phyloP scores from a whole-genome alignment of 2,888 invertebrate genomes.

The Lepidochrysops patricia region DNA sequence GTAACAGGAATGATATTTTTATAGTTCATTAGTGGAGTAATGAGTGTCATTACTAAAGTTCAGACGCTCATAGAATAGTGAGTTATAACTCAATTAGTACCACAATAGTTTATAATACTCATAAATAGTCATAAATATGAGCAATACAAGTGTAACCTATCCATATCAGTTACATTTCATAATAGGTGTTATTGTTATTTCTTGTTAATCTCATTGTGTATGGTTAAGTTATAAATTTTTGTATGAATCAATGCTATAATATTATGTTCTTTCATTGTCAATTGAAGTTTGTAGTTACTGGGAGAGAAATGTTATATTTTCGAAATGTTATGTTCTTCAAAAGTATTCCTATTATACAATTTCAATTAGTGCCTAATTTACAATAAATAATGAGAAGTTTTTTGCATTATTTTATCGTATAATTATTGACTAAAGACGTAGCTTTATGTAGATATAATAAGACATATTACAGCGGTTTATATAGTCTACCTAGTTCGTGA shows the following conservation, averaged over 20 bases:
- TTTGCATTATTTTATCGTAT: no score
- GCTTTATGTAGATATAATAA: no score
- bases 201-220: slow-evolving; percentile 4
- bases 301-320: no score
- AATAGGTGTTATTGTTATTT: slow-evolving; percentile 5
- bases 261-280: no score
- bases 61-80: slow-evolving; percentile 17
- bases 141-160: slow-evolving; percentile 3
- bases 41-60: slow-evolving; percentile 20
- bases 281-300: no score
- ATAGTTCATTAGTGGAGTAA: slow-evolving; percentile 21
- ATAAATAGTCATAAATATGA: background rate
- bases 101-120: background rate
- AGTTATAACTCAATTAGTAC: slow-evolving; percentile 23
- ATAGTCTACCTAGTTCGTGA: no score
- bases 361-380: no score
- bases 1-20: slow-evolving; percentile 23
- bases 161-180: slow-evolving; percentile 2
- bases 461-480: no score
- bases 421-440: no score
- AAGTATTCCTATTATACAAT: no score
- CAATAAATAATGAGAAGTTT: no score
- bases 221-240: background rate
- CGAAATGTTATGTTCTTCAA: no score
- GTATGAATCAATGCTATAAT: background rate